phyloP scores from a whole-genome alignment of 2,113 vertebrate genomes.

The Pomatostomus ruficeps region DNA sequence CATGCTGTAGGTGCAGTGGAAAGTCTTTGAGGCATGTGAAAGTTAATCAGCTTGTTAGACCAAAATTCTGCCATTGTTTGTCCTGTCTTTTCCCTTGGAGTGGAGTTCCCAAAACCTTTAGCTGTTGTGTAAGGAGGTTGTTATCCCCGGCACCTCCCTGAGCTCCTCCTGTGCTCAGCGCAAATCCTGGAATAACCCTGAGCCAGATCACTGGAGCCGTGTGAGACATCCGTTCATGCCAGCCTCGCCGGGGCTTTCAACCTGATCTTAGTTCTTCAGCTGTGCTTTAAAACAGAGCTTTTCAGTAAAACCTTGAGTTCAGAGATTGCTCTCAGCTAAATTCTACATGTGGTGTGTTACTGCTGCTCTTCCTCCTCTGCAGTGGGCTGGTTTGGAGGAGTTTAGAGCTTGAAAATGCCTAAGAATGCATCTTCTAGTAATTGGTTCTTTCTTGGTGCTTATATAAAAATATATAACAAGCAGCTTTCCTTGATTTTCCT shows the following conservation, averaged over 20 bases:
- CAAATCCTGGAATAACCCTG: neutral
- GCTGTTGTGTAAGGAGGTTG: neutral
- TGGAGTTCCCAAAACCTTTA: neutral
- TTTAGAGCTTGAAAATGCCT: neutral
- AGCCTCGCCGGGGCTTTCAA: neutral
- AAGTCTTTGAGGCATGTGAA: neutral
- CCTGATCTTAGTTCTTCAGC: neutral
- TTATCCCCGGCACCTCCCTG: neutral
- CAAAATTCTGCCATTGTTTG: neutral
- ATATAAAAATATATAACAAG: neutral
- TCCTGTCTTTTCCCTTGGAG: neutral
- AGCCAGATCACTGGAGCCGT: neutral
- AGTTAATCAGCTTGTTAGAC: neutral
- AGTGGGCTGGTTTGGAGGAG: neutral
- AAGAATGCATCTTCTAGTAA: neutral
- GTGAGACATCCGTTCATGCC: neutral
- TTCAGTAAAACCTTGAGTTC: neutral
- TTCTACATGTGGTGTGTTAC: neutral
- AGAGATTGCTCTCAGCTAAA: neutral
- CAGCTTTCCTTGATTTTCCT: neutral
- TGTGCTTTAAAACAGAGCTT: neutral
- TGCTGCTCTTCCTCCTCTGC: neutral
- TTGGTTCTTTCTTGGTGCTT: neutral
- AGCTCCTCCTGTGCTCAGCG: conserved; percentile 5
- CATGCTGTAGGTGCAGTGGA: neutral